Evolutionary conservation across 2,113 vertebrate species (phyloP), one percentile per base, ranked within the genome.

Genomic region (Pomatorhinus ruficollis): DNA sequence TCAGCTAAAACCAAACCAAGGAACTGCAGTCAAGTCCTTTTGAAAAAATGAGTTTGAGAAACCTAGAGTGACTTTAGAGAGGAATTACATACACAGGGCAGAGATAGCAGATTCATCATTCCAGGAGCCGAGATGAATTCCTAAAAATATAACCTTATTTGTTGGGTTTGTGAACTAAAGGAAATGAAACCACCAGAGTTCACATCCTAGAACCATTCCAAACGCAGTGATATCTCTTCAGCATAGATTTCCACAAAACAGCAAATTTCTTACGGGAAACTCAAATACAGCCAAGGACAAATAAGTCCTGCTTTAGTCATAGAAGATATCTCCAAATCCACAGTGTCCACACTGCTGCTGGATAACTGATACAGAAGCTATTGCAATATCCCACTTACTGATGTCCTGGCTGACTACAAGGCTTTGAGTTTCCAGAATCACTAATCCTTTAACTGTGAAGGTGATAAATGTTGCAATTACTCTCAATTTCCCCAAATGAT

Each of bases 81-180:
- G 44, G 50, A 60, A 91, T 91, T 25, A 12, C 57, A 56, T 27
- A 80, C 39, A 92, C 35, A 80, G 64, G 54, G 40, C 59, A 87
- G 68, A 89, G 89, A 56, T 9, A 81, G 81, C 27, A 74, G 76
- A 89, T 94, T 90, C 68, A 63, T 96, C 93, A 89, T 85, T 68
- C 60, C 6, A 3, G 59, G 25, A 95, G 80, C 31, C 0, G 0
- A 96, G 60, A 77, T 31, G 77, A 90, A 74, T 84, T 74, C 78
- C 87, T 79, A 78, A 92, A 87, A 87, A 47, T 71, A 66, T 27
- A 74, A 70, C 61, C 63, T 66, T 57, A 65, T 64, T 88, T 72
- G 30, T n/a, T 85, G 35, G 44, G n/a, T 35, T 95, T 93, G 50
- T 71, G 52, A 81, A 71, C 68, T 54, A 69, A 77, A 70, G 74